These are phyloP conservation scores for Drosophila emarginata DNA, from an alignment of 2,888 invertebrate species.

Conservation along the genomic window DNA sequence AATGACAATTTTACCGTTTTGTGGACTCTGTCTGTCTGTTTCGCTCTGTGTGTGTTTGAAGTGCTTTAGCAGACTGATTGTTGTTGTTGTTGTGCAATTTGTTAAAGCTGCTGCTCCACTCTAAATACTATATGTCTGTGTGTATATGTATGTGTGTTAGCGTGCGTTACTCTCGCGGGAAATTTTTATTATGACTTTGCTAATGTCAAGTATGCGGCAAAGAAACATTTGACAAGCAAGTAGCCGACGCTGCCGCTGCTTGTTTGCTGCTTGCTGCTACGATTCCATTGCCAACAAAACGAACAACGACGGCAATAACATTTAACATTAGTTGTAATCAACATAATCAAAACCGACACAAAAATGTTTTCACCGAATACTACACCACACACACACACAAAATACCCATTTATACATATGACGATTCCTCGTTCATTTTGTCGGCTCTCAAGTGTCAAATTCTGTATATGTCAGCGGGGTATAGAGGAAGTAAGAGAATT, in stretches of 20 bases:
- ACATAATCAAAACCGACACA: conserved; percentile 71
- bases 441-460: conserved; percentile 39
- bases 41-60: conserved; percentile 44
- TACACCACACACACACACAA: conserved; percentile 35
- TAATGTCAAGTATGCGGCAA: conserved; percentile 75
- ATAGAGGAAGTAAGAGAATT: background rate
- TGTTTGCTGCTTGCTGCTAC: too few species aligned
- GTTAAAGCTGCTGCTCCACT: conserved; percentile 38
- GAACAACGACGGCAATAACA: conserved; percentile 31
- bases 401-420: background rate
- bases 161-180: conserved; percentile 57
- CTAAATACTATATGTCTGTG: conserved; percentile 18
- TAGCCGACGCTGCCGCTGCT: conserved; percentile 27
- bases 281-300: conserved; percentile 15
- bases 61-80: conserved; percentile 45
- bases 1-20: conserved; percentile 75
- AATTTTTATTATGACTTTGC: conserved; percentile 77
- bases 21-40: conserved; percentile 34
- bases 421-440: background rate
- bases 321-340: conserved; percentile 67
- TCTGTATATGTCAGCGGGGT: background rate
- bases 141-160: background rate
- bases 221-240: conserved; percentile 49
- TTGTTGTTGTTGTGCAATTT: conserved; percentile 58
- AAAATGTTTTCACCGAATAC: conserved; percentile 55